Evolutionary conservation across 2,113 vertebrate species (phyloP), one percentile per base, ranked within the genome.

Genomic region (Pristiophorus japonicus): DNA sequence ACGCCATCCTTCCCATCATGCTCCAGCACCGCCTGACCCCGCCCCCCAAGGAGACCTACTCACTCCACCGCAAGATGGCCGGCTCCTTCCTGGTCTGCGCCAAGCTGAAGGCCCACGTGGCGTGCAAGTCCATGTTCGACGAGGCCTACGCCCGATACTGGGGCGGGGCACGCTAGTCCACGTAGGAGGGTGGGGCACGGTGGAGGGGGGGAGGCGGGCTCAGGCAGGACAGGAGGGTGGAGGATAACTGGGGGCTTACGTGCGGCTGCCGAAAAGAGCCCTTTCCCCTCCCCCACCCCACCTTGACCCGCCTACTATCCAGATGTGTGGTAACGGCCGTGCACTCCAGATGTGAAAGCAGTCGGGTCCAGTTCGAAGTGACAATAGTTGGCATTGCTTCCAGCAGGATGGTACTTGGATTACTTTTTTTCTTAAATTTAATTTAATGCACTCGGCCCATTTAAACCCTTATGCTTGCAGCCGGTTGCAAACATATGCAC

Each of bases 51-150:
- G 98, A 99, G 97, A 97, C 97, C 27, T 99, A 99, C 92, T 98
- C 98, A 4, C 97, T 99, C 66, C 98, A 99, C 96, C 98, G 98
- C 95, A 99, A 99, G 97, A 98, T 99, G 98, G 98, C 98, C 0
- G 98, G 98, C 96, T 98, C 98, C 95, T 99, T 99, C 97, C 98
- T 99, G 96, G 98, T 98, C 97, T 99, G 98, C 95, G 97, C 98
- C 96, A 98, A 97, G 30, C 98, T 99, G 7, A 96, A 96, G 0
- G 98, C 98, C 0, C n/a, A 87, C 67, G 97, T 99, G 14, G 0
- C 97, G 16, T 99, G 98, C 97, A 96, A 70, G 47, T 97, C 98
- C 96, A 98, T 99, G 97, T 99, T 99, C 96, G 96, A 98, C 81
- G 96, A 97, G 1, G 96, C 98, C 95, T 98, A 98, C 96, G 96